Evolutionary conservation across 2,797 vertebrate genomes (phyloP).

Genomic region (Sarcoramphus papa): DNA sequence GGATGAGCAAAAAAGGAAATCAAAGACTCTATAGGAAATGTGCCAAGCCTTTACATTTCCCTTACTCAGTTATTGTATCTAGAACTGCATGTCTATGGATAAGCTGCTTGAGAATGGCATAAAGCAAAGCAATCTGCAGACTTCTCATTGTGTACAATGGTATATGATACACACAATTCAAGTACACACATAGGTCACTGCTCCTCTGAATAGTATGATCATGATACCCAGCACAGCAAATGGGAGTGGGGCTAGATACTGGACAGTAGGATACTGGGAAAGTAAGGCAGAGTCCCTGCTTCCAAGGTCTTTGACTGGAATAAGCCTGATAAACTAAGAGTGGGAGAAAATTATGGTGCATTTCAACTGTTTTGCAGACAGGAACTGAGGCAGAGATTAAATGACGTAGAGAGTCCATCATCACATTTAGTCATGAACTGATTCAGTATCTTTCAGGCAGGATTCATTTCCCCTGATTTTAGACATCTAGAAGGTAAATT

Average conservation of each 20-base stretch:
- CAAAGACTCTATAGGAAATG: not conserved
- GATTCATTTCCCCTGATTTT: not conserved
- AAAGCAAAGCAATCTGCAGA: not conserved
- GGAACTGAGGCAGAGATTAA: not conserved
- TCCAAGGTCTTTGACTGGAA: not conserved
- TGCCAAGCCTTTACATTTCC: not conserved
- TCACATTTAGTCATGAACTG: not conserved
- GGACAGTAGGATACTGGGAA: not conserved
- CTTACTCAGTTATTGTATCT: not conserved
- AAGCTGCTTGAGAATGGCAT: not conserved
- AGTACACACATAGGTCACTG: not conserved
- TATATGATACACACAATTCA: not conserved
- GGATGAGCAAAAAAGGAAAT: not conserved
- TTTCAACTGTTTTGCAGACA: not conserved
- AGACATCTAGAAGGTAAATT: not conserved
- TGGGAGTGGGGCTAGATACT: not conserved
- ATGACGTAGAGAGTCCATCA: not conserved
- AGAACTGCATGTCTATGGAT: not conserved
- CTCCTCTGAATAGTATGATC: not conserved
- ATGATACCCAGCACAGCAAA: not conserved
- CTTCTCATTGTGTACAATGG: not conserved
- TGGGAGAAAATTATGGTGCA: not conserved
- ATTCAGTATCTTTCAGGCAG: not conserved
- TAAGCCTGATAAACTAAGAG: not conserved
- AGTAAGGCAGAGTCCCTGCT: not conserved